A percentile compares a stretch with the other conserved stretches of the same genome.
phyloP scores from a whole-genome alignment of 1,140 invertebrate genomes.

The Diuraphis noxia region DNA sequence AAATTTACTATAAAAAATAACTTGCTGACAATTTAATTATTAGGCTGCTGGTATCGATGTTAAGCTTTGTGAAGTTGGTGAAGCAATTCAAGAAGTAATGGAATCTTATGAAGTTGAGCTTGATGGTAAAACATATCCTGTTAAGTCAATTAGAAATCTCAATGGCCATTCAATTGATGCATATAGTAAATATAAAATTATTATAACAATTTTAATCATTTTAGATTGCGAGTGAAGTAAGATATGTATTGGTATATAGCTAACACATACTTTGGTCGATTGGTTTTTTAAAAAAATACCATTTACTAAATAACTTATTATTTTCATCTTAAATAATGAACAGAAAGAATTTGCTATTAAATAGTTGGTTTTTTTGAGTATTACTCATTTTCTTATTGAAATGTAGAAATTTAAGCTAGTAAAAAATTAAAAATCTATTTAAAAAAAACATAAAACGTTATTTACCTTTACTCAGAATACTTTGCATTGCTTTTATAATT shows the following conservation, averaged over 20 bases:
- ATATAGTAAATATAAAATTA: conserved; percentile 71
- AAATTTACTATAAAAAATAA: neutral
- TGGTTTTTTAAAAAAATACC: neutral
- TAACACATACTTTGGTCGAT: neutral
- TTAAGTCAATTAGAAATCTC: conserved; percentile 97
- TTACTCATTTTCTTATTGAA: neutral
- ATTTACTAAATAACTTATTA: neutral
- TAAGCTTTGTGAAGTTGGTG: conserved; percentile 94
- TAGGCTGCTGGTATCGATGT: conserved; percentile 93
- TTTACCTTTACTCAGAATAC: neutral
- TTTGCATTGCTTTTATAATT: neutral
- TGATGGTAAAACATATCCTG: conserved; percentile 94
- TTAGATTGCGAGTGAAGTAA: neutral
- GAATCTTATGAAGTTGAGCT: conserved; percentile 98
- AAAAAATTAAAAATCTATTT: too few relatives aligned
- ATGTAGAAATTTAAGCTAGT: neutral
- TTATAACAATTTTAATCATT: neutral
- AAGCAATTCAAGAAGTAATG: conserved; percentile 98
- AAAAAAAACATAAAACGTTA: neutral
- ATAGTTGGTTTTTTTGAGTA: neutral
- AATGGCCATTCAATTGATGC: conserved; percentile 98
- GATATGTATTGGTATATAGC: neutral
- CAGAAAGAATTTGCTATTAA: neutral
- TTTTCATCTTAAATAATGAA: too few relatives aligned
- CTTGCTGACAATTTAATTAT: conserved; percentile 53